Percentiles rank a stretch among this genome's conserved stretches.
Conservation (phyloP, 2,797 vertebrate genomes). For the Vultur gryphus region DNA sequence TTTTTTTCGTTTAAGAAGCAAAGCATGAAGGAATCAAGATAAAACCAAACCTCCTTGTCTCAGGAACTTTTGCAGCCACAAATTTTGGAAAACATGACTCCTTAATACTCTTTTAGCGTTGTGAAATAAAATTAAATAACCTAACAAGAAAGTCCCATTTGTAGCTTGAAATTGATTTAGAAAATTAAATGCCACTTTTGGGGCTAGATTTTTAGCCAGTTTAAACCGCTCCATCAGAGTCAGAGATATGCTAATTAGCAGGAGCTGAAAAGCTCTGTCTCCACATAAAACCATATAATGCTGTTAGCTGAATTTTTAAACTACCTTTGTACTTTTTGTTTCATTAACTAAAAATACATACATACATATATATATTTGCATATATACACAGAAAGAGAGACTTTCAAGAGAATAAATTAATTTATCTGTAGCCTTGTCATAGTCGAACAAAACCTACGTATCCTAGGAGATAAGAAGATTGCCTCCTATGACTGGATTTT, state of each 20-base stretch:
- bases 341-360: background rate
- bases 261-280: background rate
- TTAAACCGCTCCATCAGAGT: background rate
- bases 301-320: background rate
- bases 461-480: background rate
- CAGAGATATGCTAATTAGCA: background rate
- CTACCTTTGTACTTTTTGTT: background rate
- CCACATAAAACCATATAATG: background rate
- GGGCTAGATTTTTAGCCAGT: background rate
- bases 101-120: background rate
- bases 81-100: background rate
- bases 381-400: background rate
- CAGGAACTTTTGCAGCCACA: background rate
- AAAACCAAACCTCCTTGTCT: background rate
- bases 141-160: background rate
- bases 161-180: background rate
- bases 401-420: background rate
- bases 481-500: background rate
- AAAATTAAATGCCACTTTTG: background rate
- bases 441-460: background rate
- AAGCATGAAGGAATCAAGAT: background rate
- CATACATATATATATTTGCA: background rate
- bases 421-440: background rate
- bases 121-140: background rate
- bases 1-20: background rate